Evolutionary conservation across 2,797 vertebrate genomes (phyloP), one percentile per base, ranked within the genome.

Genomic region (Enteromius anoplus): DNA sequence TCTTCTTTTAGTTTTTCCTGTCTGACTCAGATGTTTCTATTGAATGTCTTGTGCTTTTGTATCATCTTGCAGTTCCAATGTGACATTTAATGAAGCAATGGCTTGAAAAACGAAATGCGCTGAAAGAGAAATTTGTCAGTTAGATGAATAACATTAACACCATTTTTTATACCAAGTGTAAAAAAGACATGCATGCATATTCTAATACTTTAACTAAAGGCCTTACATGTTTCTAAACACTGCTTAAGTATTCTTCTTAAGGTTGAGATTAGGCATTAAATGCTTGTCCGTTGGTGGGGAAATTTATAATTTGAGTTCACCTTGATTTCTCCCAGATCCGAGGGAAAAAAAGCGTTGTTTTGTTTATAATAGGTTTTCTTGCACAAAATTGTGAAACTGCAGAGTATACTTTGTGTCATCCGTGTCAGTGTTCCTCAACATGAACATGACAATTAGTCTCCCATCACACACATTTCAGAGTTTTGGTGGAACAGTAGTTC

Each of bases 1-100:
- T 55, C 53, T 62, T 40, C 19, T 32, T 5, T n/a, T 65, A 7
- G 26, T 78, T 79, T 26, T 58, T 68, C 70, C 21, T 21, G 19
- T 66, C 68, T 70, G 81, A 68, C 34, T 64, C 62, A 11, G 23
- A 80, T 80, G 55, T 80, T 42, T 47, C 29, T 49, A 64, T 72
- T 81, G 79, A 72, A 62, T 64, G 60, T 49, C 6, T 49, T 49
- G 58, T 62, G 42, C 40, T 72, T 81, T 71, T 4, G 26, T 49
- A 29, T 32, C 23, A 3, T 58, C 51, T 71, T 29, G 40, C 19
- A n/a, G 7, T 47, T 72, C 47, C 12, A 72, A 72, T 72, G 53
- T 23, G 21, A 32, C 29, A 8, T 65, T 78, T 17, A 80, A 8
- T 69, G 32, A 68, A 68, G 29, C 23, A 80, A 55, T 40, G 9